phyloP scores from a whole-genome alignment of 2,113 vertebrate species.

The Microcebus tavaratra region DNA sequence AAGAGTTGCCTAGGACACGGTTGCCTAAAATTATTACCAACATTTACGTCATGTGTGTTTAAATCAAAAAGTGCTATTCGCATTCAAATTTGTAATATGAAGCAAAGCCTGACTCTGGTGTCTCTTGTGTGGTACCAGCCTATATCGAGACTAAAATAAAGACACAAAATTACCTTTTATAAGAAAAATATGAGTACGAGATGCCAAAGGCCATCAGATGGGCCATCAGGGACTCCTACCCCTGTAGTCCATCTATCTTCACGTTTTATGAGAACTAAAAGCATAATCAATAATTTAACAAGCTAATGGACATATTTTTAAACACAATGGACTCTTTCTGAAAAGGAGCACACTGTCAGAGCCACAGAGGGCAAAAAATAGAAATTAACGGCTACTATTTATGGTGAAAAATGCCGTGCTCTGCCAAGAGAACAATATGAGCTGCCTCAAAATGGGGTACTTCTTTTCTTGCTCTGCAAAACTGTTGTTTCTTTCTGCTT shows the following conservation, averaged over 20 bases:
- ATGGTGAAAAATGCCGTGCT: background rate
- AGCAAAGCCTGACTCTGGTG: no score
- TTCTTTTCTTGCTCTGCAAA: background rate
- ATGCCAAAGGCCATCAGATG: background rate
- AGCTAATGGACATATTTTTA: conserved; percentile 79
- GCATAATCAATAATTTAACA: conserved; percentile 83
- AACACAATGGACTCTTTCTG: conserved; percentile 31
- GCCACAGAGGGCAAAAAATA: background rate
- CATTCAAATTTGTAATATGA: background rate
- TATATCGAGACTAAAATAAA: conserved; percentile 52
- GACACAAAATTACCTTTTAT: conserved; percentile 62
- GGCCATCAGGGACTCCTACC: conserved; percentile 2
- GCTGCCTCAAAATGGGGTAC: fast-evolving
- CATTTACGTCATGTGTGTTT: background rate
- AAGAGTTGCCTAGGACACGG: background rate
- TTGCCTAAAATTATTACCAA: background rate
- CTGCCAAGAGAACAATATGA: background rate
- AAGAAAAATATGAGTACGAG: conserved; percentile 31
- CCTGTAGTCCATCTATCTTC: conserved; percentile 51
- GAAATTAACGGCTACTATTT: conserved; percentile 13
- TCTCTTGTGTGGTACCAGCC: background rate
- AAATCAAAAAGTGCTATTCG: background rate
- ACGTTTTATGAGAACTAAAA: conserved; percentile 78
- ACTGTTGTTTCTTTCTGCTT: background rate
- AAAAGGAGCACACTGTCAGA: background rate